Percentiles rank a stretch among this genome's conserved stretches.
phyloP scores from a whole-genome alignment of 2,113 vertebrate species.

The Plecotus auritus region DNA sequence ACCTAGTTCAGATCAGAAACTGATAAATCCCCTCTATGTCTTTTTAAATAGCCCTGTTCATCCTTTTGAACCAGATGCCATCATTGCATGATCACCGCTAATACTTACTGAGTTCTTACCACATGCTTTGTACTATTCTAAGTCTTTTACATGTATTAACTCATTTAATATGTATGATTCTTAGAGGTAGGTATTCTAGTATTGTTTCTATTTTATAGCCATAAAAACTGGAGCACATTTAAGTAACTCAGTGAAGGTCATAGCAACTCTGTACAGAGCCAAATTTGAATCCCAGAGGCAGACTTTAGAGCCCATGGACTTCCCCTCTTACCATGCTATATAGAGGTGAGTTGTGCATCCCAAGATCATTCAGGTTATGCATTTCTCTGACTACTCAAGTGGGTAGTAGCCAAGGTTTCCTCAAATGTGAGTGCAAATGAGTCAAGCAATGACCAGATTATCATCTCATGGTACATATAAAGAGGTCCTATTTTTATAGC shows the following conservation, averaged over 20 bases:
- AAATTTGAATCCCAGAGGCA: background rate
- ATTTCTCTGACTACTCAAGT: background rate
- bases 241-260: background rate
- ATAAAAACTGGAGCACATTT: background rate
- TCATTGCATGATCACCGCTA: background rate
- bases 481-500: background rate
- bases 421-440: background rate
- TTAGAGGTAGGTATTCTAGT: background rate
- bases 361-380: background rate
- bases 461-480: background rate
- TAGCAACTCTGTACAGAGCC: background rate
- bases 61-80: background rate
- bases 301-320: background rate
- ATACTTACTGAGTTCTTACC: background rate
- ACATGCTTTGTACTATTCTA: background rate
- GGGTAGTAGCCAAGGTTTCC: background rate
- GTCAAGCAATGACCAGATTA: background rate
- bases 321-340: background rate
- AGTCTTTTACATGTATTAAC: background rate
- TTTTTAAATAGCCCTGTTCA: background rate
- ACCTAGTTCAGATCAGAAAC: background rate
- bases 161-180: background rate
- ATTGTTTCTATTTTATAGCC: background rate
- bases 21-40: background rate
- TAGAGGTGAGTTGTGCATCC: background rate